Evolutionary conservation across 2,797 vertebrate species (phyloP).

Genomic region (Ctenosaura bakeri): DNA sequence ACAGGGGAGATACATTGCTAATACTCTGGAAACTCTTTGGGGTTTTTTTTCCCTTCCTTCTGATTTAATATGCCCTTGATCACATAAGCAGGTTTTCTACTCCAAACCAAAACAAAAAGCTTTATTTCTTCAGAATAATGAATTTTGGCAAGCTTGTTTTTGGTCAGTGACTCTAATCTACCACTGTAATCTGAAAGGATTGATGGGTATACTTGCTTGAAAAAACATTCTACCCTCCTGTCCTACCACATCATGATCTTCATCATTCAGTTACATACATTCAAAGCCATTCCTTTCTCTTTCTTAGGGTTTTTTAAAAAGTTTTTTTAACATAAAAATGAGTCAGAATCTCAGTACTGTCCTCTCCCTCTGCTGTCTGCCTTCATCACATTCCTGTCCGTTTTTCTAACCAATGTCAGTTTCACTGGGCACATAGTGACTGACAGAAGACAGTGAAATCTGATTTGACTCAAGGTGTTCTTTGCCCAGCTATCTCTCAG

Average conservation of each 20-base stretch:
- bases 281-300: conserved; percentile 7
- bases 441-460: background rate
- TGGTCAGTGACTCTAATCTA: conserved; percentile 12
- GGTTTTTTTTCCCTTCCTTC: background rate
- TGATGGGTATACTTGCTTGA: conserved; percentile 12
- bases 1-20: background rate
- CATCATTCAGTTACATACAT: background rate
- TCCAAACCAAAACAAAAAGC: background rate
- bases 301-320: conserved; percentile 18
- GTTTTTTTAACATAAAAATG: conserved; percentile 34
- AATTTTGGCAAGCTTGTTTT: conserved; percentile 17
- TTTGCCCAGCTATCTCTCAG: background rate
- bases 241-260: conserved; percentile 10
- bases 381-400: background rate
- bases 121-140: conserved; percentile 33
- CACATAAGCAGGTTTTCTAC: background rate
- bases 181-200: conserved; percentile 23
- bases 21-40: background rate
- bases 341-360: conserved; percentile 23
- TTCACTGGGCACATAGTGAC: conserved; percentile 10
- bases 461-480: background rate
- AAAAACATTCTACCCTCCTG: conserved; percentile 31
- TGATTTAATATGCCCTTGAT: conserved; percentile 7
- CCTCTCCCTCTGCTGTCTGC: background rate
- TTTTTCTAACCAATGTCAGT: conserved; percentile 18